Evolutionary conservation across 1,140 invertebrate species (phyloP).

Genomic region (Drosophila pachea): DNA sequence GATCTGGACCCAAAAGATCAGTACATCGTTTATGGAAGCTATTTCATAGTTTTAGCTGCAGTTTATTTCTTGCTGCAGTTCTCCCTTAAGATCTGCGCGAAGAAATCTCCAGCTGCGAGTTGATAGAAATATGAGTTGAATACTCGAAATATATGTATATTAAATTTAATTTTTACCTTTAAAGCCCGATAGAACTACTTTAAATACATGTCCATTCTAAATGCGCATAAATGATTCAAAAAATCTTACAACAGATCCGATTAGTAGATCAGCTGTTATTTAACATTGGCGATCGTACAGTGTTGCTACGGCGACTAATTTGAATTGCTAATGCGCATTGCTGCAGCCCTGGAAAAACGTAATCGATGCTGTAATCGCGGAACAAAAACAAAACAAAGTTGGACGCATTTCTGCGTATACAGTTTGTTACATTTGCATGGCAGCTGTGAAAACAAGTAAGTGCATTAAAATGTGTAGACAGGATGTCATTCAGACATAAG

Average conservation of each 20-base stretch:
- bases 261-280: not conserved
- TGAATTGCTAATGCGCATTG: not conserved
- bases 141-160: not conserved
- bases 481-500: not conserved
- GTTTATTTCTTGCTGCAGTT: constrained; percentile 41
- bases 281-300: not conserved
- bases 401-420: constrained; percentile 9
- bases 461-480: not conserved
- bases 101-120: not conserved
- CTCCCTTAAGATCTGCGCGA: constrained; percentile 21
- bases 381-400: constrained; percentile 36
- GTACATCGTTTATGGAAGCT: constrained; percentile 79
- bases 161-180: not conserved
- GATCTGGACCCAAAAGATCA: constrained; percentile 78
- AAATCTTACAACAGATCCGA: not conserved
- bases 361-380: constrained; percentile 19
- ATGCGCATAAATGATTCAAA: not conserved
- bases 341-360: constrained; percentile 16
- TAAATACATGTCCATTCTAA: too few species aligned
- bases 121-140: constrained; percentile 7
- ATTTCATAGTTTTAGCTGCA: constrained; percentile 59
- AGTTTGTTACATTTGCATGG: constrained; percentile 16
- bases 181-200: too few species aligned
- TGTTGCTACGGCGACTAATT: not conserved
- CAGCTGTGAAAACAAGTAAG: constrained; percentile 29